Conservation (phyloP, 2,113 vertebrate species). For the Ursus arctos region DNA sequence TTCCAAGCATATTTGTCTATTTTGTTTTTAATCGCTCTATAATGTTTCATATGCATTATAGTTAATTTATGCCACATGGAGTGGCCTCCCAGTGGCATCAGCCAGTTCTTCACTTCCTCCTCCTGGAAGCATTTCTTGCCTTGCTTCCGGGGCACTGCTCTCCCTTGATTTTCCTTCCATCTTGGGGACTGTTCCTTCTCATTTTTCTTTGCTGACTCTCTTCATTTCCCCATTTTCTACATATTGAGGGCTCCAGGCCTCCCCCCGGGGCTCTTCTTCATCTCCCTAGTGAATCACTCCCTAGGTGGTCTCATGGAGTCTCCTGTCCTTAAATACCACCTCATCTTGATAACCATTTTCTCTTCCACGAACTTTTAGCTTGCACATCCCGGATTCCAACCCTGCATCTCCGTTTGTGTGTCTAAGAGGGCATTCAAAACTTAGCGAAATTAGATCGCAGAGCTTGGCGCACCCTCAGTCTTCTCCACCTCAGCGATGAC, state of each 20-base stretch:
- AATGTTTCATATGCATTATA: neutral
- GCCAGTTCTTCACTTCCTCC: neutral
- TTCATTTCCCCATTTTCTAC: neutral
- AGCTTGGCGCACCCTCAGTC: neutral
- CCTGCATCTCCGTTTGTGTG: neutral
- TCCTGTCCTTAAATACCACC: neutral
- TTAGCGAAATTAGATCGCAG: neutral
- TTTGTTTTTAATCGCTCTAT: neutral
- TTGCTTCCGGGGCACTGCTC: neutral
- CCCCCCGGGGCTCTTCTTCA: neutral
- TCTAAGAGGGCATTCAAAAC: neutral
- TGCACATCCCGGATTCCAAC: neutral
- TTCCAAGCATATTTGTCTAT: neutral
- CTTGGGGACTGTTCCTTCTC: neutral
- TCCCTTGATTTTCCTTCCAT: neutral
- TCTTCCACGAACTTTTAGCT: neutral
- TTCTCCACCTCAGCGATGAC: neutral
- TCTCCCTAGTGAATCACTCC: neutral
- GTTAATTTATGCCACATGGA: neutral
- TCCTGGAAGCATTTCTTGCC: neutral
- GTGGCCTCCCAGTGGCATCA: neutral
- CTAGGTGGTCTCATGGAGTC: neutral
- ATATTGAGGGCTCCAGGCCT: neutral
- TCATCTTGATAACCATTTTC: neutral
- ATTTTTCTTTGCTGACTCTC: neutral